Conservation (phyloP, 2,888 invertebrate species). For the Argyresthia goedartella region DNA sequence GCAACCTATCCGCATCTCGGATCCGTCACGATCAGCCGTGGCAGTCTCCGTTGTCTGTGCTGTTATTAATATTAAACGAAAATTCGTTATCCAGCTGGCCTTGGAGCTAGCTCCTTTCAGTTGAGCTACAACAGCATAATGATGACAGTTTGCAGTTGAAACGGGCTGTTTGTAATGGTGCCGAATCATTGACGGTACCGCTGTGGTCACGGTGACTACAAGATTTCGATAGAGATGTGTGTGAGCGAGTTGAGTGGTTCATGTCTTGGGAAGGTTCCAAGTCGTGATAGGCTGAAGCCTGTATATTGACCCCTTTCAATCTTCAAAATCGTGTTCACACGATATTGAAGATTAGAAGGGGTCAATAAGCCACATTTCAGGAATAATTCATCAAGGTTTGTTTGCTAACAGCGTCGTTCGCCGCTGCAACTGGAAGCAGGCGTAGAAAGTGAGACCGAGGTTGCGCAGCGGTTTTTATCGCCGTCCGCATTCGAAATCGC, state of each 20-base stretch:
- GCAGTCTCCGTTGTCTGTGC: not conserved
- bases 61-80: constrained; percentile 65
- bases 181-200: constrained; percentile 36
- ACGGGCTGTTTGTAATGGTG: constrained; percentile 52
- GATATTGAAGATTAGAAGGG: too few relatives aligned
- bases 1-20: constrained; percentile 6
- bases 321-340: too few relatives aligned
- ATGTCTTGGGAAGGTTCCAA: not conserved
- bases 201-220: constrained; percentile 35
- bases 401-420: too few relatives aligned
- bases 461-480: constrained; percentile 70
- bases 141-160: constrained; percentile 57
- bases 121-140: constrained; percentile 54
- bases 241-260: too few relatives aligned
- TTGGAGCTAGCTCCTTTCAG: constrained; percentile 63
- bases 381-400: too few relatives aligned
- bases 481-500: constrained; percentile 69
- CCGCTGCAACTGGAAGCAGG: constrained; percentile 22
- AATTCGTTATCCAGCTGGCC: constrained; percentile 67
- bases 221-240: constrained; percentile 18
- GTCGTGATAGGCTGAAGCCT: not conserved
- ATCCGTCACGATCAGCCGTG: constrained; percentile 14
- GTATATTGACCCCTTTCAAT: too few relatives aligned
- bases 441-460: constrained; percentile 66
- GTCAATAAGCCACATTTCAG: too few relatives aligned